Evolutionary conservation across 2,888 invertebrate species (phyloP).

Genomic region (Catonia carolina): DNA sequence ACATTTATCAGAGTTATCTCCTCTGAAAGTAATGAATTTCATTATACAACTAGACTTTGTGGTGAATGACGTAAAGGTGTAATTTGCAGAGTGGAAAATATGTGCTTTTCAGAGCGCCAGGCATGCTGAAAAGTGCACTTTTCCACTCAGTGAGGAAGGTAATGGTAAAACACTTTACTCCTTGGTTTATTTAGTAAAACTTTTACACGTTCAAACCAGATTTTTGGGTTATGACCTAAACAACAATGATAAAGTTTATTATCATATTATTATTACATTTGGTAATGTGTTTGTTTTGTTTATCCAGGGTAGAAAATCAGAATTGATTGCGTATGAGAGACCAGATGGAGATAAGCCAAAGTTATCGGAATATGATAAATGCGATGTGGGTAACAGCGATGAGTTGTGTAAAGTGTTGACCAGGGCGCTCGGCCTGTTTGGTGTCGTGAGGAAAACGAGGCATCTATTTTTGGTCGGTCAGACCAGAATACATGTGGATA

Average conservation of each 20-base stretch:
- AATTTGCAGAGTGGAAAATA: no score
- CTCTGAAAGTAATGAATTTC: no score
- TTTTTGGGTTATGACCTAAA: no score
- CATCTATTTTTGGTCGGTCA: conserved; percentile 70
- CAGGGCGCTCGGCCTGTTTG: conserved; percentile 60
- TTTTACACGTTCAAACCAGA: no score
- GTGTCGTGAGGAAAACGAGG: conserved; percentile 69
- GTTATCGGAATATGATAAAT: conserved; percentile 61
- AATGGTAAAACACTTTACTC: no score
- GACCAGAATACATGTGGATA: conserved; percentile 83
- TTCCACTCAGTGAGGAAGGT: no score
- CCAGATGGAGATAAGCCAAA: conserved; percentile 76
- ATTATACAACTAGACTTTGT: no score
- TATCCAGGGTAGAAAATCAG: conserved; percentile 49
- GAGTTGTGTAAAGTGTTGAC: conserved; percentile 48
- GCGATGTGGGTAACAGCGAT: conserved; percentile 47
- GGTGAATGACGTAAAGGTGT: no score
- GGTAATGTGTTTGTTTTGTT: background rate
- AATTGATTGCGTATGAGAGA: conserved; percentile 74
- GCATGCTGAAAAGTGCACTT: no score
- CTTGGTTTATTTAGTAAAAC: no score
- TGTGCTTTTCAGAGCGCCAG: no score
- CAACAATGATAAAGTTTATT: background rate
- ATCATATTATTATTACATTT: background rate
- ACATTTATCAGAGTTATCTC: no score